phyloP scores from a whole-genome alignment of 2,797 vertebrate genomes.

The Cheirogaleus major region DNA sequence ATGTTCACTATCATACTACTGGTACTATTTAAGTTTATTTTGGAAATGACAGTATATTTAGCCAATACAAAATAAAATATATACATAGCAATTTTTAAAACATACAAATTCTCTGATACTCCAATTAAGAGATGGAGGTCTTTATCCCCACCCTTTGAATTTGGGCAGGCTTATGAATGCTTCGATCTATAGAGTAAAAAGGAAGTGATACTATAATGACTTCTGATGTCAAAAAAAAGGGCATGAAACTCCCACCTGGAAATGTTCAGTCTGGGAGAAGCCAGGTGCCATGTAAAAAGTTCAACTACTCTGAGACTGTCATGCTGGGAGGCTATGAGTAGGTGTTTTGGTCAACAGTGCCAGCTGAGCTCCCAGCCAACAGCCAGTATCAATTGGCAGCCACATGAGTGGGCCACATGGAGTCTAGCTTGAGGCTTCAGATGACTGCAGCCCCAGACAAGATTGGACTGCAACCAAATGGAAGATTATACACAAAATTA shows the following conservation, averaged over 20 bases:
- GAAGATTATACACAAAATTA: not conserved
- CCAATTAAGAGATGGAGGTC: not conserved
- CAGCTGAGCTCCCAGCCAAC: not conserved
- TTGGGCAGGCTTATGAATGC: not conserved
- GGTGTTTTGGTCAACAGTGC: not conserved
- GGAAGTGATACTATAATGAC: not conserved
- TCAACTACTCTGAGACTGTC: not conserved
- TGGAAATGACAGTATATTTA: slow-evolving; percentile 28
- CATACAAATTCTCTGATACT: not conserved
- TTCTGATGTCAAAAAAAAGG: not conserved
- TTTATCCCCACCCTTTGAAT: not conserved
- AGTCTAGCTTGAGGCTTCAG: not conserved
- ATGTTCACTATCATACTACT: not conserved
- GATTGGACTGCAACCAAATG: not conserved
- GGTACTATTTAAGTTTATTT: slow-evolving; percentile 16
- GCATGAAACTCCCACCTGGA: not conserved
- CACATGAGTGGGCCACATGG: not conserved
- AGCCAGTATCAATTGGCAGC: not conserved
- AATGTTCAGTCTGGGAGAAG: not conserved
- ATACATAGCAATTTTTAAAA: not conserved
- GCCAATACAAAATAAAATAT: slow-evolving; percentile 31
- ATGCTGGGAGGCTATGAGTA: not conserved
- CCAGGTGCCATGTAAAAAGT: not conserved
- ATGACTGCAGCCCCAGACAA: not conserved
- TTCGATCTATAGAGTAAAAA: not conserved